Conservation (phyloP, 1,140 invertebrate species). For the Octopus sinensis region DNA sequence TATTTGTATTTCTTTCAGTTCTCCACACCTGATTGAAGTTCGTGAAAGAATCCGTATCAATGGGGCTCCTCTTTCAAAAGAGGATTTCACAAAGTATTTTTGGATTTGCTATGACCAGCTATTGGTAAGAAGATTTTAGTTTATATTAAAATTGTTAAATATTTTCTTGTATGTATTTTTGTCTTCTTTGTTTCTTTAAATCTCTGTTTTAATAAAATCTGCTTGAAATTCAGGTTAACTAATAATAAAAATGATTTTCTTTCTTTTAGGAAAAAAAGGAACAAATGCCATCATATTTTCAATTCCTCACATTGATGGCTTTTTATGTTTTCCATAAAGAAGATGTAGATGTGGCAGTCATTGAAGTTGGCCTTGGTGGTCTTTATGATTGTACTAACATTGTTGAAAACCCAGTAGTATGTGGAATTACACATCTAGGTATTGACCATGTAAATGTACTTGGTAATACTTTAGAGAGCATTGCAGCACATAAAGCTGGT, state of each 20-base stretch:
- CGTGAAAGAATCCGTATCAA: conserved; percentile 89
- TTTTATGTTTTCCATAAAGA: conserved; percentile 84
- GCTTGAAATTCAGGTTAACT: no score
- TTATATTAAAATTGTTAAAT: no score
- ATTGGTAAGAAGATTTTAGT: conserved; percentile 24
- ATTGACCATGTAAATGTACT: conserved; percentile 83
- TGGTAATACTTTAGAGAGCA: conserved; percentile 79
- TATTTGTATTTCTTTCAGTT: conserved; percentile 62
- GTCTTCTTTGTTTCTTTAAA: no score
- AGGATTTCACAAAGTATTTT: conserved; percentile 77
- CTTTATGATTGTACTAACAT: conserved; percentile 89
- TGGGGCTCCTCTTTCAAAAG: conserved; percentile 73
- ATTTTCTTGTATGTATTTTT: no score
- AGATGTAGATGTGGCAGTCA: conserved; percentile 82
- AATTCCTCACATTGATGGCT: conserved; percentile 89
- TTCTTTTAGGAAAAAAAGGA: no score
- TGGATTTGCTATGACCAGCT: conserved; percentile 76
- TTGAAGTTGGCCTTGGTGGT: conserved; percentile 98
- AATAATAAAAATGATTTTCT: no score
- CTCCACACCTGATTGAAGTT: conserved; percentile 88
- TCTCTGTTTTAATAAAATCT: no score
- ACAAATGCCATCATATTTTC: conserved; percentile 87
- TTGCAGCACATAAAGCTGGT: conserved; percentile 92
- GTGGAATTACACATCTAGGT: conserved; percentile 86
- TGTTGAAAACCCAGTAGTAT: conserved; percentile 62